Evolutionary conservation across 2,113 vertebrate species (phyloP), one percentile per base, ranked within the genome.

Genomic region (Taurulus bubalis): DNA sequence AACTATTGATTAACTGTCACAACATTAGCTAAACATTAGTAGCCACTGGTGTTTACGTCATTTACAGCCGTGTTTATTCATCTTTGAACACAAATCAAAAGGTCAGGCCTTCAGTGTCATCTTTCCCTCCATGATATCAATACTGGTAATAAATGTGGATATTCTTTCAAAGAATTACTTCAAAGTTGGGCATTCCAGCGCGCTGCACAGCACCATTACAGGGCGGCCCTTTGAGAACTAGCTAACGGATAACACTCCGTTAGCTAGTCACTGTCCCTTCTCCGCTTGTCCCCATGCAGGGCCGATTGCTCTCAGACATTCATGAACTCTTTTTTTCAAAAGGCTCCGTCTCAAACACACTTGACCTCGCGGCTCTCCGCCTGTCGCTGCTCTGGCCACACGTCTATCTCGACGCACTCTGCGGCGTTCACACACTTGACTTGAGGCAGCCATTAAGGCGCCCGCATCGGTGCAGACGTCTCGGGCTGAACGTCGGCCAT

Each of bases 251-350:
- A 34, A 1, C 34, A 34, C n/a, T n/a, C n/a, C n/a, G n/a, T n/a
- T n/a, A n/a, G n/a, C n/a, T n/a, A n/a, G n/a, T n/a, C n/a, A n/a
- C n/a, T n/a, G 34, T 34, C 34, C 71, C 70, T 8, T 5, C 78
- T 70, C 63, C 32, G 16, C 66, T 69, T 58, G 42, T 83, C 78
- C 85, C 69, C n/a, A n/a, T n/a, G n/a, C 51, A 45, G 64, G 36
- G 69, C 62, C 8, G 16, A 22, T 28, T 56, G 58, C 56, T 58
- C 80, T 86, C 71, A 65, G 67, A 53, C 58, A 32, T 59, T 56
- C 38, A 55, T 69, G 80, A 84, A 89, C 45, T 87, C 67, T 7
- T 36, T 36, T 85, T 1, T 40, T 76, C 63, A 71, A 89, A 86
- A 83, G 65, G 40, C 53, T 73, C 56, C 30, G 16, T 63, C 66